phyloP scores from a whole-genome alignment of 92 coral and sea anemone genomes.

The Epizoanthus scotinus region DNA sequence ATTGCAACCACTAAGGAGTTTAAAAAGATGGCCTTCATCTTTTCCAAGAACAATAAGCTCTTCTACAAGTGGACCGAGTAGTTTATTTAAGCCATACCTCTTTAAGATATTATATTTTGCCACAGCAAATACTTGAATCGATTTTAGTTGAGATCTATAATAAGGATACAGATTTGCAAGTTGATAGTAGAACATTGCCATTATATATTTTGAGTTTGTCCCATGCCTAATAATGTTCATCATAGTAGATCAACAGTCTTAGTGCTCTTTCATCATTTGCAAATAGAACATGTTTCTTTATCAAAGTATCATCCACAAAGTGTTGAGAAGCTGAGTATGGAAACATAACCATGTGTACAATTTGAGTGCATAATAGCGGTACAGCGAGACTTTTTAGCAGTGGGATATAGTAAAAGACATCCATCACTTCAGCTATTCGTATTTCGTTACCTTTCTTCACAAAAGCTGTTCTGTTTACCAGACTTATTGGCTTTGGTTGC shows the following conservation, averaged over 20 bases:
- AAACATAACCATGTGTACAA: constrained; percentile 35
- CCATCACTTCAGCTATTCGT: constrained; percentile 22
- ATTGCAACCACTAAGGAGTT: constrained; percentile 24
- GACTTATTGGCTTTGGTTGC: too few relatives aligned
- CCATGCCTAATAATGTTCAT: constrained; percentile 37
- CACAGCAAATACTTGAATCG: constrained; percentile 48
- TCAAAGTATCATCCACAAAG: constrained; percentile 41
- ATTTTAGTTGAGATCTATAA: constrained; percentile 42
- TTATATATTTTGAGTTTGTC: not conserved
- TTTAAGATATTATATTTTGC: constrained; percentile 35
- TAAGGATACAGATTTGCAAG: constrained; percentile 34
- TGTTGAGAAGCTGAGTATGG: not conserved
- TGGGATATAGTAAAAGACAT: constrained; percentile 50
- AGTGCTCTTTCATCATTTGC: constrained; percentile 37
- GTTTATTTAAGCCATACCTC: constrained; percentile 48
- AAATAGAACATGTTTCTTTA: constrained; percentile 36
- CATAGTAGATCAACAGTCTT: constrained; percentile 46
- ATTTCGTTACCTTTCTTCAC: constrained; percentile 30
- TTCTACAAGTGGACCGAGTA: constrained; percentile 48
- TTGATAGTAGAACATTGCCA: constrained; percentile 48
- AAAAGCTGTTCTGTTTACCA: too few relatives aligned
- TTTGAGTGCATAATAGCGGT: constrained; percentile 31
- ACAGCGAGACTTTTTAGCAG: constrained; percentile 37
- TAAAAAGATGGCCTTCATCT: constrained; percentile 46
- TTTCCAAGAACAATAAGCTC: constrained; percentile 36